Evolutionary conservation across 1,140 invertebrate genomes (phyloP).

Genomic region (Drosophila miranda): DNA sequence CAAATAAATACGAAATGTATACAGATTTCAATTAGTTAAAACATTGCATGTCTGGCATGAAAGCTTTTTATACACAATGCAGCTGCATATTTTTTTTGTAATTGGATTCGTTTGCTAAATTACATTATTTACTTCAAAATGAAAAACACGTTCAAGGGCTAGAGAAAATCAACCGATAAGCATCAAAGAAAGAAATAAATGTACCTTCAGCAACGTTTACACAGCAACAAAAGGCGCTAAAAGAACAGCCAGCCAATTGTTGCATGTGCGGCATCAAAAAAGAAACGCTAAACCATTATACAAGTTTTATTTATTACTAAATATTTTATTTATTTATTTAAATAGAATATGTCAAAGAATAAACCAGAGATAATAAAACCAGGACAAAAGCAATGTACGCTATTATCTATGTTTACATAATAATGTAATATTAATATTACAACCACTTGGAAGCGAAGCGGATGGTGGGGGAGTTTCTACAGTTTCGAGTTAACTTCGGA

Average conservation of each 20-base stretch:
- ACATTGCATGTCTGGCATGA: constrained; percentile 51
- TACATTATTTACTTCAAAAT: constrained; percentile 29
- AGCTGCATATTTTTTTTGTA: constrained; percentile 2
- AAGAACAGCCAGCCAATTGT: constrained; percentile 31
- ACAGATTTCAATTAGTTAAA: constrained; percentile 63
- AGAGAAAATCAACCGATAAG: constrained; percentile 16
- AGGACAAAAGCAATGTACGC: constrained; percentile 60
- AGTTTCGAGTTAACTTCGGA: constrained; percentile 21
- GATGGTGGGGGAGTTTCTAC: background rate
- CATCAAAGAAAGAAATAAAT: constrained; percentile 50
- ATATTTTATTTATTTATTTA: constrained; percentile 81
- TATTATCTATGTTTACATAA: no score
- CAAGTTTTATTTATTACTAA: constrained; percentile 78
- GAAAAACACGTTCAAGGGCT: constrained; percentile 9
- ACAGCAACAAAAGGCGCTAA: constrained; percentile 45
- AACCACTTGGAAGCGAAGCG: constrained; percentile 3
- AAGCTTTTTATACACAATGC: constrained; percentile 56
- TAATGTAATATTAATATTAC: constrained; percentile 20
- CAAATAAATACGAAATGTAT: constrained; percentile 54
- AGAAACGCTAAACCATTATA: constrained; percentile 61
- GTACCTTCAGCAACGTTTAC: constrained; percentile 43
- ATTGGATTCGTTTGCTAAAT: constrained; percentile 35
- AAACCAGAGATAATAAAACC: constrained; percentile 75
- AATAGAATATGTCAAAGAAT: constrained; percentile 74
- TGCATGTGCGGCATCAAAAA: constrained; percentile 57